These are phyloP conservation scores for Rhorus exstirpatorius DNA, from an alignment of 2,888 invertebrate genomes.

Conservation along the genomic window DNA sequence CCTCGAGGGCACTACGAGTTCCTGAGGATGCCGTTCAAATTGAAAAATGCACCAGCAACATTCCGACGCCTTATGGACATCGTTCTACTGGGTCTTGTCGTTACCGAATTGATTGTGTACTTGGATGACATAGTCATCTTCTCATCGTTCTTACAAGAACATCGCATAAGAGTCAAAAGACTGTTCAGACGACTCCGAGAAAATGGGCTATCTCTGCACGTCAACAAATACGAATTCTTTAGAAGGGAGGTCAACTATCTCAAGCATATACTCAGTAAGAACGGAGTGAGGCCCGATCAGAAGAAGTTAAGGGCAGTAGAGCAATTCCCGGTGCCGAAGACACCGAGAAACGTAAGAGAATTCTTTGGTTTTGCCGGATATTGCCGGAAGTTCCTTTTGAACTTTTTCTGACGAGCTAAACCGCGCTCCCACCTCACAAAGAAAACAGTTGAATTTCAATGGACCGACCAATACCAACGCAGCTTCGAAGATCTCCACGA, in stretches of 20 bases:
- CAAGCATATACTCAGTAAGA: constrained; percentile 61
- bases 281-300: constrained; percentile 66
- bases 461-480: constrained; percentile 13
- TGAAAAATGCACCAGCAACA: constrained; percentile 27
- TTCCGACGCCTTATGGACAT: constrained; percentile 24
- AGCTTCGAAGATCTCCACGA: background rate
- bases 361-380: constrained; percentile 72
- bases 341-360: constrained; percentile 67
- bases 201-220: background rate
- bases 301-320: constrained; percentile 48
- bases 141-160: background rate
- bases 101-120: constrained; percentile 27
- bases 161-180: background rate
- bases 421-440: constrained; percentile 31
- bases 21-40: constrained; percentile 1
- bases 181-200: background rate
- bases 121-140: constrained; percentile 13
- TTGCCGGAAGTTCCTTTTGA: constrained; percentile 68
- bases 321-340: constrained; percentile 68
- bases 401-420: constrained; percentile 5
- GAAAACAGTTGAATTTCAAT: constrained; percentile 1
- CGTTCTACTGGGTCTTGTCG: constrained; percentile 2
- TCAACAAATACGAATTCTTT: background rate
- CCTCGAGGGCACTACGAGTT: constrained; percentile 31
- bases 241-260: constrained; percentile 50